phyloP scores from a whole-genome alignment of 2,888 invertebrate species.

The Sphinx pinastri region DNA sequence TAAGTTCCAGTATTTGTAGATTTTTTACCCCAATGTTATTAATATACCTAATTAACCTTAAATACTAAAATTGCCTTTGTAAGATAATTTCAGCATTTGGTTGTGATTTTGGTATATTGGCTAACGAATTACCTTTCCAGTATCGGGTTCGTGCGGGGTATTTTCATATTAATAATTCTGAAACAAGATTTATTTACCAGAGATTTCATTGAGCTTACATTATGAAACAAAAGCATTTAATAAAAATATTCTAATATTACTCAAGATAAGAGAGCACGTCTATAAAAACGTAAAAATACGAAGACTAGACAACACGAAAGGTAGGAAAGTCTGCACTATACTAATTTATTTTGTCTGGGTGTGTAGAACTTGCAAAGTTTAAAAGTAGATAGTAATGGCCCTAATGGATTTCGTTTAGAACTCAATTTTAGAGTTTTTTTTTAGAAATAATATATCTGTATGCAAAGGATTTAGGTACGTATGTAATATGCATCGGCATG shows the following conservation, averaged over 20 bases:
- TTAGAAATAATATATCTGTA: neutral
- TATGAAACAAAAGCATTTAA: neutral
- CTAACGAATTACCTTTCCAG: too few species aligned
- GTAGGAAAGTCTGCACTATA: constrained; percentile 16
- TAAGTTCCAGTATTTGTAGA: too few species aligned
- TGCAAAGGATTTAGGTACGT: neutral
- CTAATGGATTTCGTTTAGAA: constrained; percentile 20
- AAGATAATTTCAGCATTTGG: too few species aligned
- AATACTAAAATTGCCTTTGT: too few species aligned
- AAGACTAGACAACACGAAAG: constrained; percentile 10
- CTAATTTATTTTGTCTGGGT: constrained; percentile 24
- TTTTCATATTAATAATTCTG: neutral
- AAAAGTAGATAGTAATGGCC: constrained; percentile 11
- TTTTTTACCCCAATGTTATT: too few species aligned
- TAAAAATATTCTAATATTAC: constrained; percentile 10
- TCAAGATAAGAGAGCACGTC: constrained; percentile 4
- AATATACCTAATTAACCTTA: too few species aligned
- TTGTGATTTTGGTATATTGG: too few species aligned
- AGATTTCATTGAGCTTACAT: neutral
- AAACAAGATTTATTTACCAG: neutral
- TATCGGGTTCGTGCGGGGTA: neutral
- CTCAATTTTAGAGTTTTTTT: constrained; percentile 1
- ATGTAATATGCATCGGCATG: too few species aligned
- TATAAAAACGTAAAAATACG: constrained; percentile 13
- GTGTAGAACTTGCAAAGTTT: constrained; percentile 17